A percentile compares a stretch with the other conserved stretches of the same genome.
Conservation (phyloP, 2,797 vertebrate species). For the Enteromius anoplus region DNA sequence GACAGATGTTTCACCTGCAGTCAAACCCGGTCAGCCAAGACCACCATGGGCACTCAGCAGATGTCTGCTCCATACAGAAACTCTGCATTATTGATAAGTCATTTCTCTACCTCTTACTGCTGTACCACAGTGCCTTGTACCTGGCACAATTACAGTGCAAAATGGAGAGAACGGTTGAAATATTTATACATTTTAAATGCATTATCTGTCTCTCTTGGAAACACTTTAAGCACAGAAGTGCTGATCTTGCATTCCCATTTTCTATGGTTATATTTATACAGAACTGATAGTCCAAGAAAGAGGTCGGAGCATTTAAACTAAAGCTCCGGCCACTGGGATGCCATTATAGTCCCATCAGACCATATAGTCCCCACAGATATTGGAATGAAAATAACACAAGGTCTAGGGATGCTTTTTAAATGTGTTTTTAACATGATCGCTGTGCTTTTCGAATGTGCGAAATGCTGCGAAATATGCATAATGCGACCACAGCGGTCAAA, state of each 20-base stretch:
- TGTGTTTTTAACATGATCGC: background rate
- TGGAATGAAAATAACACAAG: background rate
- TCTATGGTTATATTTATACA: background rate
- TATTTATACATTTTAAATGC: conserved; percentile 34
- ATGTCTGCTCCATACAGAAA: conserved; percentile 57
- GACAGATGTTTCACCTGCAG: conserved; percentile 62
- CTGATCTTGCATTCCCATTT: conserved; percentile 51
- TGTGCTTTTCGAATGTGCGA: background rate
- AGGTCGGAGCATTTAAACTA: background rate
- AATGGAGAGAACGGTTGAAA: conserved; percentile 24
- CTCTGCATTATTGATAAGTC: conserved; percentile 55
- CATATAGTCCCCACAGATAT: background rate
- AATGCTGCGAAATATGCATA: background rate
- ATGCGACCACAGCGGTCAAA: background rate
- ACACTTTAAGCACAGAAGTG: conserved; percentile 49
- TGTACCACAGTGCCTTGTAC: conserved; percentile 25
- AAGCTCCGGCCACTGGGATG: background rate
- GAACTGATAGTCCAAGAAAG: background rate
- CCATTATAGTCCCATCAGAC: background rate
- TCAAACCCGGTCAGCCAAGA: conserved; percentile 57
- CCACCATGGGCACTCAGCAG: conserved; percentile 55
- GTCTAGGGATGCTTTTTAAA: background rate
- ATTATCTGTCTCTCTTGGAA: conserved; percentile 17
- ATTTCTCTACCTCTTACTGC: conserved; percentile 32
- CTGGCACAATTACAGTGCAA: conserved; percentile 33